Base-by-base conservation (phyloP, 2,888 invertebrate species). In the Petrophora chlorosata region DNA sequence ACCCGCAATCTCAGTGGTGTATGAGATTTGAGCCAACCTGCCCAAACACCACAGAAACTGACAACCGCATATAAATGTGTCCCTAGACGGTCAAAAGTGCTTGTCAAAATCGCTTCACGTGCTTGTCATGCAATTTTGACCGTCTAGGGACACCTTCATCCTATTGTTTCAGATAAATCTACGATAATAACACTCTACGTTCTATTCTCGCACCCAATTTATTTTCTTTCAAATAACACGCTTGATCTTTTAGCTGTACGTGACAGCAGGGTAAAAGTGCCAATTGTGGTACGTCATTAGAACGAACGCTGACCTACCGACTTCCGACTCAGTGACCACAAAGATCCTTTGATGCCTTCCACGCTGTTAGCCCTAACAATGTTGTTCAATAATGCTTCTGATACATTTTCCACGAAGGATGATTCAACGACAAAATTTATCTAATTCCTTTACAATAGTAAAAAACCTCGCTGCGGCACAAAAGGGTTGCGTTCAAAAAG, bases 271-370 rank as follows among this genome's bases (percentile, higher is more conserved):
- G 76, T 85, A 86, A 88, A 74, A 68, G 76, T 69, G 85, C 80
- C 86, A 87, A 87, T 89, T 73, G 71, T 51, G 72, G 65, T 58
- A 71, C 80, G 63, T 82, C 83, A 77, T 84, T 85, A 85, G 61
- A 59, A 56, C 56, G 50, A 56, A 59, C 67, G 83, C 83, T 85
- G 87, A 85, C 83, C 82, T 65, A 61, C 69, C 48, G 38, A 56
- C 67, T 85, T 85, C 84, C 82, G 72, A 76, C 53, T 70, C 75
- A 72, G 56, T 77, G 77, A 65, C 62, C 75, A 65, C 67, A 74
- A 72, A 61, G 66, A 67, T 64, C 70, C 82, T 85, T 85, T 85
- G 84, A 84, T 75, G 72, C 56, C 53, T 29, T 16, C 13, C 23
- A 9, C 34, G 54, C 59, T 58, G 7, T 28, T 17, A 32, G 12